Percentiles rank a stretch among this genome's conserved stretches.
Conservation (phyloP, 30 jellyfish, hydroid and myxozoan species). For the Pelagia noctiluca region DNA sequence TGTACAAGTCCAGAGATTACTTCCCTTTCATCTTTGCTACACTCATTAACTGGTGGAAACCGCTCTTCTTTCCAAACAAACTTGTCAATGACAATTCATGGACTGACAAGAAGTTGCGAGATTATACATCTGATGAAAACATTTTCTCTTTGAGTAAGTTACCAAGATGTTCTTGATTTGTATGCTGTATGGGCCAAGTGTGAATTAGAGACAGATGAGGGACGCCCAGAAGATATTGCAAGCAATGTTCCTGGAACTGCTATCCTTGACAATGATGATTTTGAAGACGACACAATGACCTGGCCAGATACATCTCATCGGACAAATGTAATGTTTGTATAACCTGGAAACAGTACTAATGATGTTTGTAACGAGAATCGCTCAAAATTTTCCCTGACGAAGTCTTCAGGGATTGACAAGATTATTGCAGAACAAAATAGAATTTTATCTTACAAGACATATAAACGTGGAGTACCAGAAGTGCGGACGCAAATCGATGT, state of each 20-base stretch:
- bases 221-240: slow-evolving; percentile 49
- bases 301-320: slow-evolving; percentile 60
- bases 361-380: slow-evolving; percentile 23
- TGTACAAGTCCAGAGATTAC: slow-evolving; percentile 31
- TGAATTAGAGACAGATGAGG: slow-evolving; percentile 42
- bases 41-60: slow-evolving; percentile 25
- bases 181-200: slow-evolving; percentile 48
- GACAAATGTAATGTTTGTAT: slow-evolving; percentile 43
- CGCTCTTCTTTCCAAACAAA: slow-evolving; percentile 31
- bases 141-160: slow-evolving; percentile 18
- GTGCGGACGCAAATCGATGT: slow-evolving; percentile 22
- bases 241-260: slow-evolving; percentile 49
- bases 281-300: slow-evolving; percentile 41
- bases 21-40: slow-evolving; percentile 19
- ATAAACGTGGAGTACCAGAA: slow-evolving; percentile 35
- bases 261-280: slow-evolving; percentile 47
- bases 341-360: slow-evolving; percentile 26
- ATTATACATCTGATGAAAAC: slow-evolving; percentile 32
- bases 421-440: slow-evolving; percentile 31
- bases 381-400: slow-evolving; percentile 17
- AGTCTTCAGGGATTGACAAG: slow-evolving; percentile 31
- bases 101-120: slow-evolving; percentile 54
- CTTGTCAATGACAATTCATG: slow-evolving; percentile 55
- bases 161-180: slow-evolving; percentile 47
- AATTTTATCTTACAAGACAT: slow-evolving; percentile 27